phyloP scores from a whole-genome alignment of 1,140 invertebrate genomes.

The Brachionus rotundiformis region DNA sequence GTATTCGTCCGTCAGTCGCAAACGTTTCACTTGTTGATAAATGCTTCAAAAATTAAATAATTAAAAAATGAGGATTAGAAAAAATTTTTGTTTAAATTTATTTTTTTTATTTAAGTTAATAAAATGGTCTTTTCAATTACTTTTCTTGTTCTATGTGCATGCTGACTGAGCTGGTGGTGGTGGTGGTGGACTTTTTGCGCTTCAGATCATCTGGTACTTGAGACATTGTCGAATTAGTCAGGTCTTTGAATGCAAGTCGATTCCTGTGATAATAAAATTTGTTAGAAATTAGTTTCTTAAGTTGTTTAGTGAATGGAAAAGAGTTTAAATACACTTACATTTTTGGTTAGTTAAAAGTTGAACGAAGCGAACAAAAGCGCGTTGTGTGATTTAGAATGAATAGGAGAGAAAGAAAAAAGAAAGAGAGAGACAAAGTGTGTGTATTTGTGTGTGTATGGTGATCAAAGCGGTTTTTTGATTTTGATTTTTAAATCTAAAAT shows the following conservation, averaged over 20 bases:
- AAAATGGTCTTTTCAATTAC: no score
- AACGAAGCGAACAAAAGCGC: conserved; percentile 23
- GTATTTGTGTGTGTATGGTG: neutral
- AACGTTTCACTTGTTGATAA: conserved; percentile 3
- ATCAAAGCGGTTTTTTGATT: conserved; percentile 12
- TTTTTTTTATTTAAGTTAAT: no score
- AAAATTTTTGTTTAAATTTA: no score
- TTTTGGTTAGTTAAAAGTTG: conserved; percentile 28
- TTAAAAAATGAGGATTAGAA: neutral
- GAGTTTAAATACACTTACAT: conserved; percentile 44
- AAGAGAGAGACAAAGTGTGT: neutral
- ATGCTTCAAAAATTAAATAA: neutral
- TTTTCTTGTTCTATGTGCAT: neutral
- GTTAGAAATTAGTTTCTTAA: neutral
- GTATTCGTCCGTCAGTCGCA: neutral
- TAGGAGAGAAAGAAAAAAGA: neutral
- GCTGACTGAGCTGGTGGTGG: neutral
- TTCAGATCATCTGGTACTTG: neutral
- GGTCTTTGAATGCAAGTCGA: conserved; percentile 33
- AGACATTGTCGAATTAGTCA: neutral
- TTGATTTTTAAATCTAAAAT: neutral
- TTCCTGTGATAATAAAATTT: neutral
- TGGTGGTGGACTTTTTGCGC: conserved; percentile 25
- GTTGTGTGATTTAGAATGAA: conserved; percentile 1
- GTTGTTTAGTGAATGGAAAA: neutral